A percentile compares a stretch with the other conserved stretches of the same genome.
phyloP scores from a whole-genome alignment of 2,113 vertebrate species.

The Cavia aperea region DNA sequence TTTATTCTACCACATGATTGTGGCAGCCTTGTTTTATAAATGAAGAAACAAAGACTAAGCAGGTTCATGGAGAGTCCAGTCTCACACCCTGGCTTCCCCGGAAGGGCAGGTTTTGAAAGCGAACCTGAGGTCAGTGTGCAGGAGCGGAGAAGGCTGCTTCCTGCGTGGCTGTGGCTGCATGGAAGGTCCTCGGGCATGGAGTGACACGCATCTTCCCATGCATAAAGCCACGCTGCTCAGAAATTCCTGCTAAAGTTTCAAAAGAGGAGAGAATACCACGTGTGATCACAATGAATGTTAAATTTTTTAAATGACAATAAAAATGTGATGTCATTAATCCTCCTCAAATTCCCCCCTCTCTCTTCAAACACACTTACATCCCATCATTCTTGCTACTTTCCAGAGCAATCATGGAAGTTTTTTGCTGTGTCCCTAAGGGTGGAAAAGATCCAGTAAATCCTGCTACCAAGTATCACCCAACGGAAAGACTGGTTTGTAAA shows the following conservation, averaged over 20 bases:
- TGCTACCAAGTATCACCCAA: background rate
- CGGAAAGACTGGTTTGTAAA: background rate
- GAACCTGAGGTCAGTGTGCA: background rate
- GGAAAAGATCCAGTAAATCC: background rate
- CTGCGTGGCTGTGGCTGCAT: fast-evolving
- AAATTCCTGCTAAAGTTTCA: slow-evolving; percentile 14
- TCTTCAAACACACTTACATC: background rate
- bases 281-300: background rate
- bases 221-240: background rate
- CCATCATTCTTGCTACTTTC: background rate
- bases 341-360: background rate
- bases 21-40: slow-evolving; percentile 9
- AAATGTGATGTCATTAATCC: no score
- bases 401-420: background rate
- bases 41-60: slow-evolving; percentile 34
- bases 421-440: background rate
- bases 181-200: background rate
- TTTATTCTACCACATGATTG: background rate
- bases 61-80: slow-evolving; percentile 35
- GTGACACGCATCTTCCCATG: background rate
- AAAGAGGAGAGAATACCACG: background rate
- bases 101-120: background rate
- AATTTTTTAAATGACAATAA: background rate
- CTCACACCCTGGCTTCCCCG: background rate
- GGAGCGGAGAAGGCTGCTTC: fast-evolving